Evolutionary conservation across 2,888 invertebrate species (phyloP), one percentile per base, ranked within the genome.

Genomic region (Carabus problematicus): DNA sequence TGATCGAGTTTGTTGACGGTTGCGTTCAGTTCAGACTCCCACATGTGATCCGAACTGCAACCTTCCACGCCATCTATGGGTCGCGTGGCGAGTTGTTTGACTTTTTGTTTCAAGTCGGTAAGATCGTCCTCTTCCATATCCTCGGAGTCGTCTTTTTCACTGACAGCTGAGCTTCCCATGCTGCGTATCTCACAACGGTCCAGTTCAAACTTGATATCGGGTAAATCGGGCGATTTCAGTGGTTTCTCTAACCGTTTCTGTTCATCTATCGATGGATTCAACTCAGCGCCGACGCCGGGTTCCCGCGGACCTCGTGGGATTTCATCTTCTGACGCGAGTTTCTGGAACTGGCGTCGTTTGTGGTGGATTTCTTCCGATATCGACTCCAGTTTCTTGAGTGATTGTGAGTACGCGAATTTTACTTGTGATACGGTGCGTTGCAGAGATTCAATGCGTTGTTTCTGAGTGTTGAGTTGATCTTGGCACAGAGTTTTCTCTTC

Each of bases 351-450:
- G 59, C 88, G 88, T 8, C 91, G 84, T 77, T 88, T 87, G 78
- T 84, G 82, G 79, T 95, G 95, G 73, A 95, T 96, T 78, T 95
- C 94, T 82, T 96, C 95, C 8, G 96, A 96, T 71, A 97, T 97
- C 74, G 90, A 89, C 80, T 97, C 97, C 39, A 97, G 84, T 72
- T 91, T 90, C 73, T 91, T 90, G 54, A 97, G 84, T 0, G 95
- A 92, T 71, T 88, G 88, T 1, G 94, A 87, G 81, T 97, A 97
- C 56, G 91, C 88, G 72, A 83, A 85, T 81, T 97, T 97, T 1
- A 94, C 90, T 76, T 88, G 87, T 12, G 88, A 85, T 58, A 97
- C 92, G 62, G 91, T 90, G 67, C 87, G 86, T 76, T 95, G 94
- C 11, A 97, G 84, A 73, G 89, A 88, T 75, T 92, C 91, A 14